Base-by-base conservation (phyloP, 2,113 vertebrate species). In the Myrmophylax atrothorax region DNA sequence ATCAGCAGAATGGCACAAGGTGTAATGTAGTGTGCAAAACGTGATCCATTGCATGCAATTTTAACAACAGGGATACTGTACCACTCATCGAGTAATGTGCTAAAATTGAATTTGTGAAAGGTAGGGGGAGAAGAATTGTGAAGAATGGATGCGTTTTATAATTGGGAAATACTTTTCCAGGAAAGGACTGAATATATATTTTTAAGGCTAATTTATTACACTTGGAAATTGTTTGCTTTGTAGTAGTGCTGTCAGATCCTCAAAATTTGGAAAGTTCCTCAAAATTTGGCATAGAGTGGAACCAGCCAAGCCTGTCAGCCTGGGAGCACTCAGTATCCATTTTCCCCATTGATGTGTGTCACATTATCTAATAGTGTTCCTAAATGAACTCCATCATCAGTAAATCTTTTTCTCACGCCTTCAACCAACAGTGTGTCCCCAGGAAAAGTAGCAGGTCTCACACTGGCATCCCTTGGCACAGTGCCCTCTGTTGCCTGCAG, bases 11-110 rank as follows among this genome's bases (percentile, higher is more conserved):
- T 46, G 18, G 92, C 90, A 94, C 88, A 93, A 93, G 86, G 94
- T 96, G 95, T 96, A 96, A 97, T 96, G 94, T 97, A 96, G 94
- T 96, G 94, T 97, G 96, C 85, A 96, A 96, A 96, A 96, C 76
- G 76, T 94, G 94, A 95, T 94, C 93, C 94, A 90, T 81, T 38
- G 87, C 82, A 85, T 90, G 87, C 93, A 96, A 95, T 96, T 95
- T 91, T 79, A 63, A 84, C 87, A 90, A 89, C 84, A 72, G 59
- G 79, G 90, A 84, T 96, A 74, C 90, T 4, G 6, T 50, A 38
- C 76, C 68, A 88, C 72, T 94, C 90, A 44, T 90, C 90, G 70
- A 90, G 87, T 90, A 91, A 96, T 78, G 85, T 93, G 85, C 56
- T 96, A 94, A 81, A 91, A 95, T 86, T 96, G 87, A 94, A 94